Evolutionary conservation across 2,797 vertebrate species (phyloP).

Genomic region (Toxotes lorentzi): DNA sequence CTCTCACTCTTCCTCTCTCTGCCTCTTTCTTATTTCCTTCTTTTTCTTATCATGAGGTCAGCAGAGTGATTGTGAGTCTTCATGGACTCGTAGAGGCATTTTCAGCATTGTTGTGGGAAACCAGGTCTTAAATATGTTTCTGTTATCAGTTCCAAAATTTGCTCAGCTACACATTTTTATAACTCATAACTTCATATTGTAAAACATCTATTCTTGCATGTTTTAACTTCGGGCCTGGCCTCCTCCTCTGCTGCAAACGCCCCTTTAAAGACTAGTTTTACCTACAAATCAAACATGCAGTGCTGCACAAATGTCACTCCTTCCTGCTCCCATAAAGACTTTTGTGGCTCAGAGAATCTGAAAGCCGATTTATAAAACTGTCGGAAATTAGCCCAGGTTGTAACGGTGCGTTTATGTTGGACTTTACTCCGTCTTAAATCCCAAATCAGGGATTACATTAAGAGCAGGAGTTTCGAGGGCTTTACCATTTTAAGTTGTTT

Average conservation of each 20-base stretch:
- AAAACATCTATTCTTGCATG: conserved; percentile 52
- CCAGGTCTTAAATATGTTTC: conserved; percentile 46
- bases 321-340: conserved; percentile 34
- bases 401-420: conserved; percentile 68
- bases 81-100: conserved; percentile 27
- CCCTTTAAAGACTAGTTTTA: conserved; percentile 32
- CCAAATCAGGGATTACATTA: conserved; percentile 72
- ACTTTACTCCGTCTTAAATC: conserved; percentile 76
- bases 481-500: conserved; percentile 77
- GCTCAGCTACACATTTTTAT: conserved; percentile 52
- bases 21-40: conserved; percentile 13
- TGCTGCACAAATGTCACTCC: conserved; percentile 45
- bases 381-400: conserved; percentile 68
- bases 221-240: not conserved
- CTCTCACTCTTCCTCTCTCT: conserved; percentile 24
- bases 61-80: conserved; percentile 37
- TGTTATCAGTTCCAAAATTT: conserved; percentile 58
- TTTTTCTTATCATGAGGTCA: conserved; percentile 60
- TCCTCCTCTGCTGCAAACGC: conserved; percentile 4
- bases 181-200: conserved; percentile 48
- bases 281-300: conserved; percentile 40
- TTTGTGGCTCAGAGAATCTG: conserved; percentile 71
- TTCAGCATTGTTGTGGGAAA: conserved; percentile 45
- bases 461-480: conserved; percentile 64
- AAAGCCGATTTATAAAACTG: conserved; percentile 75